These are phyloP conservation scores for Rhynchophorus ferrugineus DNA, from an alignment of 1,140 invertebrate genomes.

Conservation along the genomic window DNA sequence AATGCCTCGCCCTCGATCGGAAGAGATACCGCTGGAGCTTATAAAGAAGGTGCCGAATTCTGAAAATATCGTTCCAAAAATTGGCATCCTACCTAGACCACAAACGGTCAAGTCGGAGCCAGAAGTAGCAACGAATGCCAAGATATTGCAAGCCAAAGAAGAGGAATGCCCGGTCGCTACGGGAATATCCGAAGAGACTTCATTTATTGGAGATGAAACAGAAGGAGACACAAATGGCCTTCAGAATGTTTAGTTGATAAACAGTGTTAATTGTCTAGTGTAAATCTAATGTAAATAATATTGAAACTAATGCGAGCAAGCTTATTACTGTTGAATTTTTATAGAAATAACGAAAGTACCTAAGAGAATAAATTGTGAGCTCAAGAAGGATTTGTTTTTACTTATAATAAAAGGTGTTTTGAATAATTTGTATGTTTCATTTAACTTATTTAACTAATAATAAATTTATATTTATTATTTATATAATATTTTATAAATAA, in stretches of 20 bases:
- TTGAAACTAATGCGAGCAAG: neutral
- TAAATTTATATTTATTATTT: too few relatives aligned
- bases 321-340: neutral
- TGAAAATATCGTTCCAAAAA: conserved; percentile 39
- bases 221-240: conserved; percentile 48
- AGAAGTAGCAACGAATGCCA: conserved; percentile 19
- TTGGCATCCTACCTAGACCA: conserved; percentile 36
- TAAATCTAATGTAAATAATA: too few relatives aligned
- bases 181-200: conserved; percentile 60
- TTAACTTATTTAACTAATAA: too few relatives aligned
- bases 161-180: conserved; percentile 16
- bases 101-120: conserved; percentile 31
- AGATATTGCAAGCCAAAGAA: conserved; percentile 1
- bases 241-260: conserved; percentile 58
- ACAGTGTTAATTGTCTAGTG: too few relatives aligned
- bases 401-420: too few relatives aligned
- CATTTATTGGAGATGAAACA: conserved; percentile 53
- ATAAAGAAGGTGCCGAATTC: conserved; percentile 42
- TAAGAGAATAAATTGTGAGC: too few relatives aligned
- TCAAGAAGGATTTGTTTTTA: too few relatives aligned
- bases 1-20: conserved; percentile 64
- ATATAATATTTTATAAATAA: too few relatives aligned
- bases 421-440: too few relatives aligned
- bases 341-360: neutral
- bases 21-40: conserved; percentile 75